Conservation (phyloP, 2,888 invertebrate species). For the Eurytoma californica region DNA sequence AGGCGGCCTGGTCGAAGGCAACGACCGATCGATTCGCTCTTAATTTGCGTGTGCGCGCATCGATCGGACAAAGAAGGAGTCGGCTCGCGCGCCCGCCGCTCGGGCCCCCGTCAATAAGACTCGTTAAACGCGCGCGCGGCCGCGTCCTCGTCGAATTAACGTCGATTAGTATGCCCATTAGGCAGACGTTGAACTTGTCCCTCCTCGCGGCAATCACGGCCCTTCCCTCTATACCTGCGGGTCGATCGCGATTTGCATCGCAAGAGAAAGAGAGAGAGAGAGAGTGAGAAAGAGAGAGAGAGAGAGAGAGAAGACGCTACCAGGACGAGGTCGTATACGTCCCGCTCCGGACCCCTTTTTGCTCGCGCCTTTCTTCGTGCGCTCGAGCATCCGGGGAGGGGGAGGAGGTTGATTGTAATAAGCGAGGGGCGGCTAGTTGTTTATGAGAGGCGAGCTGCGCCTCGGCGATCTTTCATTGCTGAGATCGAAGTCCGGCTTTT, state of each 20-base stretch:
- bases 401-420: background rate
- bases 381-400: background rate
- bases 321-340: background rate
- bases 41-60: constrained; percentile 6
- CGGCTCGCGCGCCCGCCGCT: constrained; percentile 54
- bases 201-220: constrained; percentile 14
- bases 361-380: background rate
- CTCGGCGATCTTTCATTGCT: background rate
- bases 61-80: constrained; percentile 16
- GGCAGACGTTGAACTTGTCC: constrained; percentile 71
- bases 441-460: background rate
- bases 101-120: constrained; percentile 58
- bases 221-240: constrained; percentile 46
- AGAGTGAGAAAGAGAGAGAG: constrained; percentile 5
- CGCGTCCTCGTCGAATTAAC: constrained; percentile 68
- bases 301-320: background rate
- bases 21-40: background rate
- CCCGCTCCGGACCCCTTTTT: background rate
- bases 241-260: constrained; percentile 56
- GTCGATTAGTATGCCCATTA: constrained; percentile 72
- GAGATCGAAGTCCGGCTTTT: background rate
- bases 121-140: constrained; percentile 59
- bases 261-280: constrained; percentile 1
- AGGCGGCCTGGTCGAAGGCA: no score
- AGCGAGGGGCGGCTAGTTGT: background rate